These are phyloP conservation scores for Rutpela maculata DNA, from an alignment of 2,888 invertebrate species.

Conservation along the genomic window DNA sequence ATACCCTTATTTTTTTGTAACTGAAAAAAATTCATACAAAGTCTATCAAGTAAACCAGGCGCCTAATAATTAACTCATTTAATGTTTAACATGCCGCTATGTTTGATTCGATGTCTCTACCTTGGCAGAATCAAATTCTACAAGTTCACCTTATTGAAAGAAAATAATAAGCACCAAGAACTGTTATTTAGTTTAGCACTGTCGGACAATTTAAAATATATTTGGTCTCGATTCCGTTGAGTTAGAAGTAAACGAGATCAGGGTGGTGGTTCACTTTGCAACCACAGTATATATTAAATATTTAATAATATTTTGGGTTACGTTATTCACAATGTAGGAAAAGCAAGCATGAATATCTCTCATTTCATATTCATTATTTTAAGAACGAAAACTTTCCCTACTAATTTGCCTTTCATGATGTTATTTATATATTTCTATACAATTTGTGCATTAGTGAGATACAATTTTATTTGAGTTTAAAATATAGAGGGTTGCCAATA, in stretches of 20 bases:
- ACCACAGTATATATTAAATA: constrained; percentile 3
- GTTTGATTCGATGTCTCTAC: too few relatives aligned
- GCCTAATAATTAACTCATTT: too few relatives aligned
- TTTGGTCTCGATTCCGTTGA: neutral
- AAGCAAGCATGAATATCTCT: constrained; percentile 1
- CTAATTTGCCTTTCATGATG: neutral
- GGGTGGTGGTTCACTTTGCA: neutral
- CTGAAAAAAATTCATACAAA: too few relatives aligned
- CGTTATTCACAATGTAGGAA: neutral
- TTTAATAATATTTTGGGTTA: constrained; percentile 3
- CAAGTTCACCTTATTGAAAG: too few relatives aligned
- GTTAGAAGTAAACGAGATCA: neutral
- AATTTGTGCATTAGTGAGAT: neutral
- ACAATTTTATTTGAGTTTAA: neutral
- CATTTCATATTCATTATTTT: constrained; percentile 7
- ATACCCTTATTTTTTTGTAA: too few relatives aligned
- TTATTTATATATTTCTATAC: neutral
- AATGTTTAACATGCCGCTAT: too few relatives aligned
- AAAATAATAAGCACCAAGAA: too few relatives aligned
- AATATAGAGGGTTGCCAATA: too few relatives aligned
- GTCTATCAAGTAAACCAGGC: too few relatives aligned
- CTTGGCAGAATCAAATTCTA: too few relatives aligned
- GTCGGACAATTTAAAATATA: neutral
- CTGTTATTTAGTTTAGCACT: too few relatives aligned
- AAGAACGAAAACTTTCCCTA: neutral